Base-by-base conservation (phyloP, 2,888 invertebrate genomes). In the Osmoderma eremita region DNA sequence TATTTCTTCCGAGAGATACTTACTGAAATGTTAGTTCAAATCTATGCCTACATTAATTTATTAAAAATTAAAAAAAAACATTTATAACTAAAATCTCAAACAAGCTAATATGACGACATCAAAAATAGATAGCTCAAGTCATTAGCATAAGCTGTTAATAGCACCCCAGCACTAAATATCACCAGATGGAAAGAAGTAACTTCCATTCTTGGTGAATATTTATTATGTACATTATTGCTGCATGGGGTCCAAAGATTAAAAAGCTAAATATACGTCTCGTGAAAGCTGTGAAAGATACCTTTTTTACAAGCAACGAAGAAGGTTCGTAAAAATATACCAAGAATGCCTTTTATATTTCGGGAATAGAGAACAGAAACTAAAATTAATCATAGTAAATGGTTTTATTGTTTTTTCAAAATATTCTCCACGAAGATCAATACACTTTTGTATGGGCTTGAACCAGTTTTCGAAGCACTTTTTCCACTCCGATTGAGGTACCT, bases 71-170 rank as follows among this genome's bases (percentile, higher is more conserved):
- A 41, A 45, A 53, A 51, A 20, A 42, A 42, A 56, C 63, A 66
- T 45, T 49, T 62, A 58, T 68, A 72, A 70, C 15, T 58, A 6
- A 30, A 30, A 45, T 15, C 6, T 15, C 30, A 61, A 48, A 30
- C 12, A 45, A 30, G 20, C 22, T 42, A 4, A 24, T 10, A 10
- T 30, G 10, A 30, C 15, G 30, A 45, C 30, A 18, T 61, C 58
- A 61, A 61, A 30, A 30, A 30, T 69, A 65, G 70, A 73, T 74
- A 74, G 74, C 75, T 75, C 74, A 70, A 74, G 75, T 75, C 74
- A 71, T 71, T 72, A 73, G 71, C 71, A 63, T 58, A 66, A 68
- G 65, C 58, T 30, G 30, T 45, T 30, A 30, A 30, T 30, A 30
- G n/a, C n/a, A n/a, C 6, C 30, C 30, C 30, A 2, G 30, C 15